Percentiles rank a stretch among this genome's conserved stretches.
Evolutionary conservation across 2,797 vertebrate genomes (phyloP).

Genomic region (Clamator glandarius): DNA sequence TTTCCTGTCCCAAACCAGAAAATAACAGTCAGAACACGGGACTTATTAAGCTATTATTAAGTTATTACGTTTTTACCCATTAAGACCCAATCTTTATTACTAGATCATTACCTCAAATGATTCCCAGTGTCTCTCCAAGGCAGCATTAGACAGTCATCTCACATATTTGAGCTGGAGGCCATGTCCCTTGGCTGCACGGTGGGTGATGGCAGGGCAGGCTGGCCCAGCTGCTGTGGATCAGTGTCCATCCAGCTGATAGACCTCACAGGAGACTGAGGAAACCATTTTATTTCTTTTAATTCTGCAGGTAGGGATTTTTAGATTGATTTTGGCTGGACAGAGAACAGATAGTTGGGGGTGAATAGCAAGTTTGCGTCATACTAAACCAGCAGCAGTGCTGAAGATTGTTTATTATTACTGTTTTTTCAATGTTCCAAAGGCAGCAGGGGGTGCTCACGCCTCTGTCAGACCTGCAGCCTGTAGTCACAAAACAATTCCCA

Average conservation of each 20-base stretch:
- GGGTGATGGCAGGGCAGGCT: background rate
- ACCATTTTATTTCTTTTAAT: background rate
- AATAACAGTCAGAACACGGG: background rate
- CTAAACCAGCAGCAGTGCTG: background rate
- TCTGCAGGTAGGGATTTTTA: background rate
- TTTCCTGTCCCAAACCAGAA: background rate
- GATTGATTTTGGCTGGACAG: background rate
- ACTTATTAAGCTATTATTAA: background rate
- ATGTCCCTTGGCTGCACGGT: rapidly evolving
- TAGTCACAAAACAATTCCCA: background rate
- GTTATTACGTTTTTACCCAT: background rate
- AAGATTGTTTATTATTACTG: background rate
- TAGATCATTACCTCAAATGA: background rate
- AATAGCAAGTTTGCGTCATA: background rate
- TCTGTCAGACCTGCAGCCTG: background rate
- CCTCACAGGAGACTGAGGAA: rapidly evolving
- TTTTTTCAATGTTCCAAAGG: background rate
- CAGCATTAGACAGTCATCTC: background rate
- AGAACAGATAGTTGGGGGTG: background rate
- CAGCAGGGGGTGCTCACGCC: background rate
- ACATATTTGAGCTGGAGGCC: background rate
- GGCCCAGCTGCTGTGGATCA: rapidly evolving
- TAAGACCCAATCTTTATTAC: background rate
- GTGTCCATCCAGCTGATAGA: rapidly evolving
- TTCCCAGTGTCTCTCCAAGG: background rate